phyloP scores from a whole-genome alignment of 2,113 vertebrate genomes.

The Acrocephalus arundinaceus region DNA sequence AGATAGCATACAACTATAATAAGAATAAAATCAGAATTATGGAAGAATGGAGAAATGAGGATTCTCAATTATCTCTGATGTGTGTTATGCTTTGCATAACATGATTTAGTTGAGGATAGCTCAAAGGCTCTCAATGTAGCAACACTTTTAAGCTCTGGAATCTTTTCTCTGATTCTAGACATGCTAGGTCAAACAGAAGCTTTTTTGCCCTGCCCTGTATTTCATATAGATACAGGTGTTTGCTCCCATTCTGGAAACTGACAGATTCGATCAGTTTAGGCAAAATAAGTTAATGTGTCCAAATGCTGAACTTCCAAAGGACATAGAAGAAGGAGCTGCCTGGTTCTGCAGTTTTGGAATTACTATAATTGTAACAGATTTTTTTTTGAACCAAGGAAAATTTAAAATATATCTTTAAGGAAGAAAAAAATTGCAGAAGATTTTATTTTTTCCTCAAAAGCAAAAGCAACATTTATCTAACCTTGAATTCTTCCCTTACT shows the following conservation, averaged over 20 bases:
- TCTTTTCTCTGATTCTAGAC: not conserved
- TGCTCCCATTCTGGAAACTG: not conserved
- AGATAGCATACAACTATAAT: not conserved
- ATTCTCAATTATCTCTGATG: not conserved
- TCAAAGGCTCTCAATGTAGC: not conserved
- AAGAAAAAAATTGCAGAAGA: not conserved
- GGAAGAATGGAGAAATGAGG: not conserved
- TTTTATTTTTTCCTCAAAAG: not conserved
- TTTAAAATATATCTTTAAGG: not conserved
- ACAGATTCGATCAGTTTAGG: not conserved
- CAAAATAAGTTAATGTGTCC: not conserved
- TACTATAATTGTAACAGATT: not conserved
- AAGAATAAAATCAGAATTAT: not conserved
- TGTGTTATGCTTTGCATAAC: not conserved
- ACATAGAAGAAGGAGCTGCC: not conserved
- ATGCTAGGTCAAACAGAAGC: not conserved
- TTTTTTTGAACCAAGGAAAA: not conserved
- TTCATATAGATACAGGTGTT: not conserved
- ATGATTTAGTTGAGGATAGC: not conserved
- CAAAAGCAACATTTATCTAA: not conserved
- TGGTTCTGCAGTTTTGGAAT: not conserved
- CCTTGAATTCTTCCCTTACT: not conserved
- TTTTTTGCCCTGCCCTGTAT: not conserved
- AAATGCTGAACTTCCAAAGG: not conserved
- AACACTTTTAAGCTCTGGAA: not conserved